phyloP scores from a whole-genome alignment of 1,140 invertebrate species.

The Pollicipes pollicipes region DNA sequence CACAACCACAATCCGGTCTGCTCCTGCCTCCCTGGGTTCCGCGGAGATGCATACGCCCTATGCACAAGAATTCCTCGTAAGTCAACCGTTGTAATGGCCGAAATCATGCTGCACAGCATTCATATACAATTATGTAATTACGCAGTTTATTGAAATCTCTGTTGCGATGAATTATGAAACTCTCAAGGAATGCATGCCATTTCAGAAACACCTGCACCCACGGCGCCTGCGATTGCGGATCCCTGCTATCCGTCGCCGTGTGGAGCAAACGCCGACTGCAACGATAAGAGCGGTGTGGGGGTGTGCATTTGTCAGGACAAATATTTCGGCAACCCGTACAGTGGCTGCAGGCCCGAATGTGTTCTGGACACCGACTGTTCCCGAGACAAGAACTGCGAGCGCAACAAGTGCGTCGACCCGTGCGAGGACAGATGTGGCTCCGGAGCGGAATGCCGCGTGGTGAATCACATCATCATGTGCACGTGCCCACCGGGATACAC shows the following conservation, averaged over 20 bases:
- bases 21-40: constrained; percentile 40
- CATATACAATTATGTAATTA: no score
- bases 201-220: no score
- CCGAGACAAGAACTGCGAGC: constrained; percentile 53
- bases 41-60: constrained; percentile 39
- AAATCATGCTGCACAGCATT: no score
- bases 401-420: constrained; percentile 56
- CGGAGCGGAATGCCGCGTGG: constrained; percentile 15
- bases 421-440: constrained; percentile 33
- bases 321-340: constrained; percentile 21
- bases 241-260: constrained; percentile 9
- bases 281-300: constrained; percentile 16
- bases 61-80: constrained; percentile 15
- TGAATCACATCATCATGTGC: constrained; percentile 30
- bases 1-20: constrained; percentile 48
- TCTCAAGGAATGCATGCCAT: no score
- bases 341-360: constrained; percentile 48
- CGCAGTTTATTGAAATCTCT: no score
- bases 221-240: no score
- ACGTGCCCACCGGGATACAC: constrained; percentile 55
- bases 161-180: no score
- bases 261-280: constrained; percentile 20
- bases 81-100: no score
- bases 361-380: constrained; percentile 55
- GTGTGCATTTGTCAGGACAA: constrained; percentile 23